Percentiles rank a stretch among this genome's conserved stretches.
Conservation (phyloP, 2,797 vertebrate species). For the Periparus ater region DNA sequence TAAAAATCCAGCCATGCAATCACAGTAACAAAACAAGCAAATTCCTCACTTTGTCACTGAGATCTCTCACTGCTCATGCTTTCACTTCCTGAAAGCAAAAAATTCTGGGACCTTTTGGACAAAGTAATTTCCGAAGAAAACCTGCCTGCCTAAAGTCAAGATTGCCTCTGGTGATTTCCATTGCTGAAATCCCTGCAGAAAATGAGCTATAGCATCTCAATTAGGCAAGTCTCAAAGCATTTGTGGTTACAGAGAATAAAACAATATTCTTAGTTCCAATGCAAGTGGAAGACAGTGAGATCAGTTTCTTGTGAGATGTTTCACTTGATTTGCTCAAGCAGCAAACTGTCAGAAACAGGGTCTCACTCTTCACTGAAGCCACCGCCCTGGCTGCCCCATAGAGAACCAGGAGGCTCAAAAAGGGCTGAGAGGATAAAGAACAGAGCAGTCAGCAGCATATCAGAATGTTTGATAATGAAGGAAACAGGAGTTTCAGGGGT, state of each 20-base stretch:
- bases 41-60: not conserved
- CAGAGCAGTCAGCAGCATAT: not conserved
- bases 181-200: not conserved
- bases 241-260: constrained; percentile 2
- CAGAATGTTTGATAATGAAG: not conserved
- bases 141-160: not conserved
- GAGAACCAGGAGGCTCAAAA: not conserved
- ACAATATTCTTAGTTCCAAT: not conserved
- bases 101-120: not conserved
- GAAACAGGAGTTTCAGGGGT: not conserved
- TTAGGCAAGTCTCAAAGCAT: not conserved
- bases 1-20: not conserved
- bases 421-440: not conserved
- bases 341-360: not conserved
- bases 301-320: not conserved
- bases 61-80: not conserved
- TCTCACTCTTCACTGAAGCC: not conserved
- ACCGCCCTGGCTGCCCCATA: not conserved
- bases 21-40: not conserved
- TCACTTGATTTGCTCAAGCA: not conserved
- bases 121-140: not conserved
- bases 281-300: not conserved
- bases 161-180: not conserved
- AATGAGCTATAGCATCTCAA: not conserved
- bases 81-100: not conserved